Evolutionary conservation across 1,140 invertebrate genomes (phyloP), one percentile per base, ranked within the genome.

Genomic region (Gonioctena quinquepunctata): DNA sequence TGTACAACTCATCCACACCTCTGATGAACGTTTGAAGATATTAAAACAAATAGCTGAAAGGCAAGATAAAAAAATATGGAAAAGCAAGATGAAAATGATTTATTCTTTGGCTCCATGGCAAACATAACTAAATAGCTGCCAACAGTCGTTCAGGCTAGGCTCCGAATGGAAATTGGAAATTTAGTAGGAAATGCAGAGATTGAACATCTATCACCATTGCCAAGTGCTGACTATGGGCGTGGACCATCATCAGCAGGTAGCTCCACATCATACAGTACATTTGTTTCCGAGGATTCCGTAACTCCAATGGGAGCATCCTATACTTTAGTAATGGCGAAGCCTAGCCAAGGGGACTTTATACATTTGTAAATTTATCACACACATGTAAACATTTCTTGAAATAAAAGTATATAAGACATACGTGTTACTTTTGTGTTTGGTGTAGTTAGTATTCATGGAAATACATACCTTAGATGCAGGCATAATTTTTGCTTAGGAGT

Each of bases 21-120:
- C 33, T 21, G 22, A 33, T 33, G 28, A 33, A 33, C 28, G 28
- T 33, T 33, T 33, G 28, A 33, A 33, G 28, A 33, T 33, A 33
- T 33, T 33, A 13, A 33, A 33, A 33, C 28, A 33, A 33, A 33
- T 33, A 33, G 28, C 28, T 33, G 4, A 33, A 33, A 33, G 28
- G 28, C 5, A 33, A 33, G 28, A 33, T 8, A 2, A 33, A 33
- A 33, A 33, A 33, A 33, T n/a, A 33, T 33, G 2, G 4, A 33
- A 5, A 28, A 62, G 28, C 56, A 26, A 59, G 56, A 59, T 25
- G 56, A 59, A 25, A 59, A 59, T 59, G 56, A 59, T 25, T 59
- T 59, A 59, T 59, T 25, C 23, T 59, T 59, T 59, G 18, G 19
- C 19, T 59, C 56, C 23, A 59, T 59, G 23, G 0, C 23, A 22